Percentiles rank a stretch among this genome's conserved stretches.
These are phyloP conservation scores for Conchocele bisecta DNA, from an alignment of 2,888 invertebrate species.

Conservation along the genomic window DNA sequence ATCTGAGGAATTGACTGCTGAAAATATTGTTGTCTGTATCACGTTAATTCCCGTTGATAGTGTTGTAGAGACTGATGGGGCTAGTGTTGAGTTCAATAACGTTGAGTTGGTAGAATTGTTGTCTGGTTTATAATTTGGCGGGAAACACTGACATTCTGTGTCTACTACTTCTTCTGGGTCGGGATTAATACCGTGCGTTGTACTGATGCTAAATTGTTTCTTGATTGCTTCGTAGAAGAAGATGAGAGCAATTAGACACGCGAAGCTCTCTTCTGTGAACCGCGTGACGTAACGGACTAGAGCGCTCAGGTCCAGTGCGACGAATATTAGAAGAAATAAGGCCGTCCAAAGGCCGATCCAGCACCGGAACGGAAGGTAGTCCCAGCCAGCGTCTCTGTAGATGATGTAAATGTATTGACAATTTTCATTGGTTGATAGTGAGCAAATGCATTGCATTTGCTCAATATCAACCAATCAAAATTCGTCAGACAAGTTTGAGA, in stretches of 20 bases:
- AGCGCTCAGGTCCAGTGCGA: constrained; percentile 97
- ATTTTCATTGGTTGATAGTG: too few species aligned
- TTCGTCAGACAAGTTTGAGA: too few species aligned
- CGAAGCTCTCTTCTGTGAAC: constrained; percentile 99
- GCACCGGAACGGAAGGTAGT: constrained; percentile 96
- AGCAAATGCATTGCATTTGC: too few species aligned
- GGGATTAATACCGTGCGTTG: constrained; percentile 57
- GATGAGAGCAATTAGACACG: constrained; percentile 97
- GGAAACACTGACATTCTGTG: not conserved
- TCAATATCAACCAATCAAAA: too few species aligned
- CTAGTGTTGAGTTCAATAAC: not conserved
- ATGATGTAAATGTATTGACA: too few species aligned
- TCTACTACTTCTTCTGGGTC: constrained; percentile 1
- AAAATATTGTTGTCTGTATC: too few species aligned
- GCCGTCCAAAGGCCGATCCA: constrained; percentile 99
- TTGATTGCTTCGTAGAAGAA: constrained; percentile 98
- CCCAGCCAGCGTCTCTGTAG: constrained; percentile 90
- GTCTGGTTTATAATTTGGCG: too few species aligned
- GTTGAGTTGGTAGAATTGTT: constrained; percentile 1
- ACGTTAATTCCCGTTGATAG: too few species aligned
- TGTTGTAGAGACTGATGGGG: too few species aligned
- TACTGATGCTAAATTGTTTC: constrained; percentile 89
- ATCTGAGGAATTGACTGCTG: too few species aligned
- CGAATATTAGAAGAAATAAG: constrained; percentile 91
- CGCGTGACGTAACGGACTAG: constrained; percentile 98